These are phyloP conservation scores for Apis mellifera DNA, from an alignment of 1,140 invertebrate genomes.

Conservation along the genomic window Amel_HAv3.1 CM009940.2:8874501-8875000, in stretches of 20 bases:
- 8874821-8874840: conserved; percentile 58
- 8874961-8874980: too few species aligned
- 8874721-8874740: conserved; percentile 8
- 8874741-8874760: conserved; percentile 10
- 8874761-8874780: conserved; percentile 31
- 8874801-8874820: conserved; percentile 67
- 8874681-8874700: too few species aligned
- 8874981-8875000: too few species aligned
- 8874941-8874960: neutral
- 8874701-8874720: neutral
- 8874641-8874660: conserved; percentile 72
- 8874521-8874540: conserved; percentile 31
- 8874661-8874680: conserved; percentile 41
- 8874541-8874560: conserved; percentile 9
- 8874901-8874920: conserved; percentile 54
- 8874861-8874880: conserved; percentile 56
- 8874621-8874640: conserved; percentile 60
- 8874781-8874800: conserved; percentile 54
- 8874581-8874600: conserved; percentile 74
- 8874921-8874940: conserved; percentile 39
- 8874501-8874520: conserved; percentile 37
- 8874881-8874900: conserved; percentile 26
- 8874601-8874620: conserved; percentile 72
- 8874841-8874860: conserved; percentile 60
- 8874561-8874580: conserved; percentile 64